Conservation (phyloP, 2,113 vertebrate species). For the Chaetorhynchus papuensis region DNA sequence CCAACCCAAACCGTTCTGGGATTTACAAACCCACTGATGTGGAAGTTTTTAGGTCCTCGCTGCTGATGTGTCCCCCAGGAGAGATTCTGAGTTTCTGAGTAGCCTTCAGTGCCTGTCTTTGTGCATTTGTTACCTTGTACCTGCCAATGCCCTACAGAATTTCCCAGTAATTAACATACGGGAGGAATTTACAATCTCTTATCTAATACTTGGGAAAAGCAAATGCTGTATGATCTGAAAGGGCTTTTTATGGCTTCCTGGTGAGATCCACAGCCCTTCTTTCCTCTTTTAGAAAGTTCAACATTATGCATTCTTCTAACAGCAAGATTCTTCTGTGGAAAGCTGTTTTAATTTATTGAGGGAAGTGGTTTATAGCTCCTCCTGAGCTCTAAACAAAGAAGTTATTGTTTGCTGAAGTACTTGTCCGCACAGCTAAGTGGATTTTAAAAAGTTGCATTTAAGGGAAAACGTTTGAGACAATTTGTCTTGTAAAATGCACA, state of each 20-base stretch:
- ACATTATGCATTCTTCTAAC: not conserved
- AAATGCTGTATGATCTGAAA: not conserved
- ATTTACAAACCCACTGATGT: not conserved
- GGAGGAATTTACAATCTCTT: not conserved
- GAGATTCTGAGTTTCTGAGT: not conserved
- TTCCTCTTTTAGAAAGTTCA: not conserved
- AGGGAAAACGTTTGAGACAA: not conserved
- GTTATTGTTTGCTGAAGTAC: not conserved
- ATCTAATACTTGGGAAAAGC: not conserved
- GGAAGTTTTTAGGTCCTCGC: not conserved
- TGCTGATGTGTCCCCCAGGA: not conserved
- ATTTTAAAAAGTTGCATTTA: constrained; percentile 9
- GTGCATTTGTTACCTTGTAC: not conserved
- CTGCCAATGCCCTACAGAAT: not conserved
- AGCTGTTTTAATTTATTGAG: not conserved
- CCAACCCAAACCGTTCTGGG: not conserved
- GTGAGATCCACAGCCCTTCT: not conserved
- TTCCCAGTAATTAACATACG: not conserved
- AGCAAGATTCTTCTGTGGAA: not conserved
- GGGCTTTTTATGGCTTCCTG: not conserved
- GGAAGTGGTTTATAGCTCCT: constrained; percentile 20
- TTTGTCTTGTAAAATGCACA: not conserved
- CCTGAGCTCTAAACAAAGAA: not conserved
- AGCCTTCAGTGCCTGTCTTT: not conserved
- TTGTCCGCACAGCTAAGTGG: constrained; percentile 25